Evolutionary conservation across 35 echinoderm and acorn worm species (phyloP).

Genomic region (Heliocidaris tuberculata): DNA sequence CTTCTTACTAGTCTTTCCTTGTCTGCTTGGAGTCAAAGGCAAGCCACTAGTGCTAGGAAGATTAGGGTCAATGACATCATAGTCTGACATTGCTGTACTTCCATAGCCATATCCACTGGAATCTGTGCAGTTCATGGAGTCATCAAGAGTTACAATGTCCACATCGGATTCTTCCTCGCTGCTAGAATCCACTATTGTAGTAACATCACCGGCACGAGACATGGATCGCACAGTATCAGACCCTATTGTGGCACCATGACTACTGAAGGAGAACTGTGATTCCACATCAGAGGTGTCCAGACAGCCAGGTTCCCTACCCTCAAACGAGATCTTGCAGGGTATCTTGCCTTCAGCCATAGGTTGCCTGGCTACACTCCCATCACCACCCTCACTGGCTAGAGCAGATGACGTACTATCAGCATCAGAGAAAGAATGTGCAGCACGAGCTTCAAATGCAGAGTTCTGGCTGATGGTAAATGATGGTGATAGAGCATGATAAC

Average conservation of each 20-base stretch:
- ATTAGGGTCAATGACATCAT: constrained; percentile 35
- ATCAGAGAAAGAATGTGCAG: constrained; percentile 47
- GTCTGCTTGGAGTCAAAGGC: constrained; percentile 10
- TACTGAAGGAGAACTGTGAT: constrained; percentile 54
- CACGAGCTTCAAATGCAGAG: constrained; percentile 64
- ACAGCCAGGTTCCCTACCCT: constrained; percentile 36
- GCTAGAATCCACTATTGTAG: constrained; percentile 47
- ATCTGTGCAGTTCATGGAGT: constrained; percentile 26
- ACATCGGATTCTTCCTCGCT: constrained; percentile 63
- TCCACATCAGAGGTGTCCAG: constrained; percentile 53
- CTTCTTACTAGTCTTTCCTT: constrained; percentile 31
- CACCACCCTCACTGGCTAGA: background rate
- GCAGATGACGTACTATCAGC: constrained; percentile 30
- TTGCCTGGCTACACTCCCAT: background rate
- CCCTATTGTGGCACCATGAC: constrained; percentile 51
- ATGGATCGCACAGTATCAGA: constrained; percentile 53
- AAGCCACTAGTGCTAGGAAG: constrained; percentile 23
- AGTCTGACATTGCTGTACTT: constrained; percentile 37
- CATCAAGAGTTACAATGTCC: constrained; percentile 60
- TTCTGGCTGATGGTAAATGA: constrained; percentile 57
- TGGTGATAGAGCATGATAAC: constrained; percentile 21
- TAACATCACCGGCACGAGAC: constrained; percentile 55
- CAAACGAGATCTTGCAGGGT: constrained; percentile 40
- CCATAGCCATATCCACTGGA: constrained; percentile 10
- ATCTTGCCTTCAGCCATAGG: constrained; percentile 15